phyloP scores from a whole-genome alignment of 2,113 vertebrate species.

The Channa maculata region DNA sequence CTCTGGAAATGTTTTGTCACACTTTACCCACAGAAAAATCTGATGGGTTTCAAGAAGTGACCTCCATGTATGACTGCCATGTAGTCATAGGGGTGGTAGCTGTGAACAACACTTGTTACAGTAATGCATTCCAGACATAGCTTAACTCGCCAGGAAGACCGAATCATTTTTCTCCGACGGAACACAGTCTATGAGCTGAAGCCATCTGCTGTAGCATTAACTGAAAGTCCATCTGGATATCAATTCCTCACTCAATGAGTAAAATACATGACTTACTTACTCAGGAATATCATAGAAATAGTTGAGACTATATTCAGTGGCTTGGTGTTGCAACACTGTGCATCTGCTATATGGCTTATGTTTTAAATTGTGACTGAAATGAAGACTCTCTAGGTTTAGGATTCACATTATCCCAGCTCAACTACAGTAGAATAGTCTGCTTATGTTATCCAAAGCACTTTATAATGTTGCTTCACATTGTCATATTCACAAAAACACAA shows the following conservation, averaged over 20 bases:
- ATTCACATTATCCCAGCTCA: background rate
- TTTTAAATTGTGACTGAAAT: background rate
- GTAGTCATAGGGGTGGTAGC: background rate
- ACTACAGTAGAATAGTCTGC: no score
- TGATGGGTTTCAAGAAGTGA: background rate
- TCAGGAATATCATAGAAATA: background rate
- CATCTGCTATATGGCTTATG: background rate
- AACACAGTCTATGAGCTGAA: no score
- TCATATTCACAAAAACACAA: no score
- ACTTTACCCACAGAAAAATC: background rate
- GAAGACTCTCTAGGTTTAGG: background rate
- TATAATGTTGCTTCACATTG: no score
- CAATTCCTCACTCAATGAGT: no score
- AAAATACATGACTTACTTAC: no score
- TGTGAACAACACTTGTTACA: background rate
- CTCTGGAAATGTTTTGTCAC: no score
- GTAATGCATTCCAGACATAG: background rate
- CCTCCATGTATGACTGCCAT: background rate
- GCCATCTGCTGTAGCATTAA: background rate
- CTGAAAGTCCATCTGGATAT: background rate
- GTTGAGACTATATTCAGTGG: background rate
- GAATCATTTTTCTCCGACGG: background rate
- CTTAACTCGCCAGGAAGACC: background rate
- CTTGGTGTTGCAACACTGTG: background rate
- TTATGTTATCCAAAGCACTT: no score